Conservation (phyloP, 2,888 invertebrate species). For the Julus scandinavius region DNA sequence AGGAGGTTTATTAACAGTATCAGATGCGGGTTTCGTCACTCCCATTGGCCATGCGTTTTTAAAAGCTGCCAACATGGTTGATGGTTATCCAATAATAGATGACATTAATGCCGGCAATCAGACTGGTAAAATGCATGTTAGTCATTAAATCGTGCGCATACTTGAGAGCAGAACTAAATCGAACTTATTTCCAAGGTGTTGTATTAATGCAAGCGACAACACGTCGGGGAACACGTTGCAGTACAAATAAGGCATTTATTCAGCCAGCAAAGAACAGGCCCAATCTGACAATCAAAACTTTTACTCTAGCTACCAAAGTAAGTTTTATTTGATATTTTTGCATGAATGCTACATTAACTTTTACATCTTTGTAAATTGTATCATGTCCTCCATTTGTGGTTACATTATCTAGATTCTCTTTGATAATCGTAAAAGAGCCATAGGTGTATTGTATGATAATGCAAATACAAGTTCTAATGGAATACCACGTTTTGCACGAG, state of each 20-base stretch:
- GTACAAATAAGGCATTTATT: slow-evolving; percentile 67
- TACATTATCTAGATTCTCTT: background rate
- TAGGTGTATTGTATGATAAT: slow-evolving; percentile 36
- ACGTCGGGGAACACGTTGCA: slow-evolving; percentile 60
- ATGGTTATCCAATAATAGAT: slow-evolving; percentile 59
- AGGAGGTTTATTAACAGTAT: slow-evolving; percentile 60
- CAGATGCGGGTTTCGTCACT: slow-evolving; percentile 59
- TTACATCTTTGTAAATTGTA: background rate
- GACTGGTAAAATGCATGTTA: slow-evolving; percentile 57
- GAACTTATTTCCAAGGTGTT: background rate
- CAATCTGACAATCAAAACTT: slow-evolving; percentile 72
- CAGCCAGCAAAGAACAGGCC: slow-evolving; percentile 69
- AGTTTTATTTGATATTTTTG: background rate
- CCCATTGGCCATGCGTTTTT: slow-evolving; percentile 60
- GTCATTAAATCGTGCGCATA: background rate
- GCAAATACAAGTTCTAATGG: background rate
- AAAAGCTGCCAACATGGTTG: slow-evolving; percentile 58
- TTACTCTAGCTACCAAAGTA: slow-evolving; percentile 69
- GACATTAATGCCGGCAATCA: slow-evolving; percentile 61
- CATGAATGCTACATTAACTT: no score
- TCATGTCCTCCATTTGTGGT: background rate
- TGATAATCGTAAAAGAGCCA: background rate
- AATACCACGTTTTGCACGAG: background rate
- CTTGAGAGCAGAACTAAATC: background rate
- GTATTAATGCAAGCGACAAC: slow-evolving; percentile 58